A percentile compares a stretch with the other conserved stretches of the same genome.
Conservation (phyloP, 2,113 vertebrate genomes). For the Macrotus californicus region DNA sequence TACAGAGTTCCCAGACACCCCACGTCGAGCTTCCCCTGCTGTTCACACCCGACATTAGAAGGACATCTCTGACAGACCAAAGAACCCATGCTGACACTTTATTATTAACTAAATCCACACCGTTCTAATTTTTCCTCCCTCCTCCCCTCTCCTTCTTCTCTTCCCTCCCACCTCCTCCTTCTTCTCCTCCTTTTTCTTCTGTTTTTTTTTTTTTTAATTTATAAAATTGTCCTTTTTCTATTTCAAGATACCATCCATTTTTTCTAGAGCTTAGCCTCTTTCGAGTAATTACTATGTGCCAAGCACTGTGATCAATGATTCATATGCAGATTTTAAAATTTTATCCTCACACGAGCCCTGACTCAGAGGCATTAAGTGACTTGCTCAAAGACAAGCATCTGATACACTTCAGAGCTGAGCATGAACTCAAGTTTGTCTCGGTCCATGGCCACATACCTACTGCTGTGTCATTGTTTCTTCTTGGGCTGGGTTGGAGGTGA, state of each 20-base stretch:
- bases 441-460: not conserved
- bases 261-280: not conserved
- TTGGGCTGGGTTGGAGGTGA: not conserved
- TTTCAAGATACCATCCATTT: fast-evolving
- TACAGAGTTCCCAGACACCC: not conserved
- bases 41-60: too few relatives aligned
- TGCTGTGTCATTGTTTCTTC: not conserved
- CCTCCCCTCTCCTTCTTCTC: too few relatives aligned
- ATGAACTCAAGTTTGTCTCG: not conserved
- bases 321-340: not conserved
- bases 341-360: not conserved
- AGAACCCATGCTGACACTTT: not conserved
- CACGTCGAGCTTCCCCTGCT: fast-evolving
- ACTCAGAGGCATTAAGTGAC: not conserved
- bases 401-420: not conserved
- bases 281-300: not conserved
- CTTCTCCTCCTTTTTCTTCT: not conserved
- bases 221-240: not conserved
- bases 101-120: not conserved
- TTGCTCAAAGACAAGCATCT: not conserved
- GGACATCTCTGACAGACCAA: too few relatives aligned
- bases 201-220: not conserved
- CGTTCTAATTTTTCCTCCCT: not conserved
- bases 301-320: too few relatives aligned
- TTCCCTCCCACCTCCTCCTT: not conserved